A percentile compares a stretch with the other conserved stretches of the same genome.
phyloP scores from a whole-genome alignment of 2,888 invertebrate genomes.

The Ptychoptera albimana region DNA sequence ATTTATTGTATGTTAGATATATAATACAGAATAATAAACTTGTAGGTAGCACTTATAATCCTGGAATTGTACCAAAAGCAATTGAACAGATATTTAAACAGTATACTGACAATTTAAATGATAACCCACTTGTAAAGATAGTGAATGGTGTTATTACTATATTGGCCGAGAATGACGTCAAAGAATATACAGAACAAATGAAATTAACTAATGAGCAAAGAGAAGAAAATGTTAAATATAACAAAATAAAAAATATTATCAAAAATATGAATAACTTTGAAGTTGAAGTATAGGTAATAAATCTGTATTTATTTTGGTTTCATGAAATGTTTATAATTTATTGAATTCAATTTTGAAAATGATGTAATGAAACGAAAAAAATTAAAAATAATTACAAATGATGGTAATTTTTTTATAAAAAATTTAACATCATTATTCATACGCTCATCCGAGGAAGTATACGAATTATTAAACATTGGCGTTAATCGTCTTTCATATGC shows the following conservation, averaged over 20 bases:
- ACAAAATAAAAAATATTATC: not conserved
- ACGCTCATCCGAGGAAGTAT: slow-evolving; percentile 58
- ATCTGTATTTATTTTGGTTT: slow-evolving; percentile 53
- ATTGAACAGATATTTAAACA: slow-evolving; percentile 35
- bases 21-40: not conserved
- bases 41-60: slow-evolving; percentile 35
- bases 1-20: slow-evolving; percentile 16
- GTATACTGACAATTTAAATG: slow-evolving; percentile 18
- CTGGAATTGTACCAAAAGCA: slow-evolving; percentile 45
- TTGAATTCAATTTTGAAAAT: slow-evolving; percentile 35
- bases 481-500: slow-evolving; percentile 60
- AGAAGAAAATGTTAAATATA: too few relatives aligned
- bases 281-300: slow-evolving; percentile 15
- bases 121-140: slow-evolving; percentile 28
- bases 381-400: slow-evolving; percentile 23
- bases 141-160: slow-evolving; percentile 23
- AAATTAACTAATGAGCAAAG: too few relatives aligned
- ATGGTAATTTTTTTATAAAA: slow-evolving; percentile 32
- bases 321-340: slow-evolving; percentile 74
- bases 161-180: slow-evolving; percentile 27
- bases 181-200: too few relatives aligned
- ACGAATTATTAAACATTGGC: slow-evolving; percentile 59
- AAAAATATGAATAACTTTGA: slow-evolving; percentile 12
- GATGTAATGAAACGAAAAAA: slow-evolving; percentile 31
- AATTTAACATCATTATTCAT: slow-evolving; percentile 31